Percentiles rank a stretch among this genome's conserved stretches.
Evolutionary conservation across 2,113 vertebrate genomes (phyloP).

Genomic region (Cyprinus carpio): DNA sequence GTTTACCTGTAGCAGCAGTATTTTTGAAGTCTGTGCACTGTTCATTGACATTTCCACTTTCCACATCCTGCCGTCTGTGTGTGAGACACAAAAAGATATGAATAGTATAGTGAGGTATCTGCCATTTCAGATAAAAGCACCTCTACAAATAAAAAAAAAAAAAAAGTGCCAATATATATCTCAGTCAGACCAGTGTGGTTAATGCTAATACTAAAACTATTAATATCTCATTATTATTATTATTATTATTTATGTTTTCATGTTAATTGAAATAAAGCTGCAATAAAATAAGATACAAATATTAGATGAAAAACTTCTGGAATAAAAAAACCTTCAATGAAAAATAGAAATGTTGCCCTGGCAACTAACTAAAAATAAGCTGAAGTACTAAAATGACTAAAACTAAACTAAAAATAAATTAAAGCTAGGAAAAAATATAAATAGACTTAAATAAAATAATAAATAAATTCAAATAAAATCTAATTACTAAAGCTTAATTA

Average conservation of each 20-base stretch:
- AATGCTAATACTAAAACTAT: background rate
- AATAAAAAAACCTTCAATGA: background rate
- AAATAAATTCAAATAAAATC: no score
- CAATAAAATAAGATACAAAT: no score
- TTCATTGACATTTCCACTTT: background rate
- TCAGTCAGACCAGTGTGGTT: background rate
- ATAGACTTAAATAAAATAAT: no score
- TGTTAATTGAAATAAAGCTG: background rate
- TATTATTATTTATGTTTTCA: no score
- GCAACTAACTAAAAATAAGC: no score
- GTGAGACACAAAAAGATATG: background rate
- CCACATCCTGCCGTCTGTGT: constrained; percentile 67
- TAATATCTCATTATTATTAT: no score
- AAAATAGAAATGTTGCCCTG: no score
- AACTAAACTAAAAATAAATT: no score
- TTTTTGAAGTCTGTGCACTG: constrained; percentile 45
- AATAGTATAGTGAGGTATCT: background rate
- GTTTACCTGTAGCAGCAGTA: constrained; percentile 13
- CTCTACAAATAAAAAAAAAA: no score
- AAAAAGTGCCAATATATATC: background rate
- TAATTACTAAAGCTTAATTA: no score
- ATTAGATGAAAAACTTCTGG: background rate
- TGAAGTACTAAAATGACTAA: no score
- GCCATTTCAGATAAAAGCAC: background rate
- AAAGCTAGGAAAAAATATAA: no score